Base-by-base conservation (phyloP, 2,113 vertebrate species). In the Genyomyrus donnyi region DNA sequence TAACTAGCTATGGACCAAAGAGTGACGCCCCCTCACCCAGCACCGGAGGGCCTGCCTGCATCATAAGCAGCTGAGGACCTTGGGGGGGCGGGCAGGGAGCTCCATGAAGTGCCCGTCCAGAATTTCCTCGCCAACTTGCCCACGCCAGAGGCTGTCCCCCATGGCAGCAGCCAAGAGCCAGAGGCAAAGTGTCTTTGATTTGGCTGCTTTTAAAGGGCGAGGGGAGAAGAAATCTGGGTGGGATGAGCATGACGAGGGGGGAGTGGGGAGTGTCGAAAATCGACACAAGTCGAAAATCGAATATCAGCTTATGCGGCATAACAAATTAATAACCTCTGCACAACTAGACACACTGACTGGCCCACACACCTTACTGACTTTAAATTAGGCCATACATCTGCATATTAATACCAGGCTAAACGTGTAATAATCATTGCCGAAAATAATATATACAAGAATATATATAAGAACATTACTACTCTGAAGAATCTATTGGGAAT, bases 391-490 rank as follows among this genome's bases (percentile, higher is more conserved):
- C 48, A n/a, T 49, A 86, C 24, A 7, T 70, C 70, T 86, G 49
- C 94, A 92, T 94, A 93, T 93, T 93, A 94, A 90, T 92, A 89
- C 88, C 91, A 91, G 91, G 89, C 91, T 85, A 91, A 92, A 88
- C 90, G 83, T 93, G 92, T 93, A 91, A 95, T 94, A 93, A 93
- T 94, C 91, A 91, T 31, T 91, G 90, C 70, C 93, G 93, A 90
- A 90, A 94, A 93, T 91, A 94, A 93, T 92, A 92, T 27, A 88
- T 90, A 92, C 91, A 94, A 93, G 91, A 94, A 93, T 92, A 92
- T n/a, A 89, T 90, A 92, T 92, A 66, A 66, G 70, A 90, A 89
- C 91, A 92, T 94, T 94, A 94, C 93, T 92, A 88, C 92, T 56
- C 85, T 13, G 85, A 77, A 88, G 31, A 91, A 90, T 48, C 92